phyloP scores from a whole-genome alignment of 1,140 invertebrate genomes.

The Macrotrachela quadricornifera region DNA sequence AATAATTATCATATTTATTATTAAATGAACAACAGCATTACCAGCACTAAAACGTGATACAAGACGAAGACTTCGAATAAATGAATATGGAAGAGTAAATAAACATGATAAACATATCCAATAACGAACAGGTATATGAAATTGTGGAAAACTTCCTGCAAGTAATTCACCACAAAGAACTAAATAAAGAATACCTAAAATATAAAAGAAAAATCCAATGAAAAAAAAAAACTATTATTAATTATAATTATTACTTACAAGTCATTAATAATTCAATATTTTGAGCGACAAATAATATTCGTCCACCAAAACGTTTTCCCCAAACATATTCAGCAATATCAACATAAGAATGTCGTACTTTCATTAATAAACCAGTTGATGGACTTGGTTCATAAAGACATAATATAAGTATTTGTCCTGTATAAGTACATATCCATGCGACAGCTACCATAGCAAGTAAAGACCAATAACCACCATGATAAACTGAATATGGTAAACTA shows the following conservation, averaged over 20 bases:
- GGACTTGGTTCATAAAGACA: conserved; percentile 63
- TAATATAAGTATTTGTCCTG: conserved; percentile 81
- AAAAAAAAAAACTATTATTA: no score
- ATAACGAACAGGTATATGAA: conserved; percentile 50
- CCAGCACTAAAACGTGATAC: conserved; percentile 76
- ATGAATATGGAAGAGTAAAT: conserved; percentile 64
- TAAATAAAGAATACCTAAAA: conserved; percentile 67
- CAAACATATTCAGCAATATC: conserved; percentile 63
- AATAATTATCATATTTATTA: conserved; percentile 87
- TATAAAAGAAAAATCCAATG: no score
- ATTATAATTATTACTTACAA: no score
- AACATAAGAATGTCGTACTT: conserved; percentile 80
- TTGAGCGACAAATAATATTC: no score
- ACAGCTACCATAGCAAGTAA: conserved; percentile 88
- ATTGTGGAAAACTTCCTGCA: conserved; percentile 77
- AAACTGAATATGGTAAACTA: conserved; percentile 82
- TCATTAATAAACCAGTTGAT: conserved; percentile 29
- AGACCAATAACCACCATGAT: conserved; percentile 95
- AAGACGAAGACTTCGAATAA: conserved; percentile 75
- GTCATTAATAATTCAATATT: no score
- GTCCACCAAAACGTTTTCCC: conserved; percentile 10
- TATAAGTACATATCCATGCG: conserved; percentile 95
- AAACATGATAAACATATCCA: conserved; percentile 96
- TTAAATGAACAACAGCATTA: conserved; percentile 91
- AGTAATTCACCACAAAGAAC: conserved; percentile 92